These are phyloP conservation scores for Tetranychus urticae DNA, from an alignment of 1,140 invertebrate genomes.

Conservation along the genomic window DNA sequence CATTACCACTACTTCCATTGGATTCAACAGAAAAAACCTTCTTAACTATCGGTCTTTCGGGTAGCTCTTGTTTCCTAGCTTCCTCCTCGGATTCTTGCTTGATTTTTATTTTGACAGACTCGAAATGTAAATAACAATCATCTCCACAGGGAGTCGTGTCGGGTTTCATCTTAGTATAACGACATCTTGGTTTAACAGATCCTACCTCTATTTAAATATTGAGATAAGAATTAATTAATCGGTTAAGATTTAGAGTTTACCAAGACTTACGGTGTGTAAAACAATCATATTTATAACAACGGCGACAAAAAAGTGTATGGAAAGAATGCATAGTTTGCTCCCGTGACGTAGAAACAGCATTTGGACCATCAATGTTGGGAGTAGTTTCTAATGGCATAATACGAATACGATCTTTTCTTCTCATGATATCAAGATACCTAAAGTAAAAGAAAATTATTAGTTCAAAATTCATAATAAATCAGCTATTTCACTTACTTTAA, in stretches of 20 bases:
- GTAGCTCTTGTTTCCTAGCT: neutral
- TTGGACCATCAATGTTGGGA: conserved; percentile 80
- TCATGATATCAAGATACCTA: conserved; percentile 65
- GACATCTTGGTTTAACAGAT: conserved; percentile 68
- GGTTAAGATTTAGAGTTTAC: neutral
- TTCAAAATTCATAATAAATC: neutral
- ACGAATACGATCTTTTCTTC: conserved; percentile 52
- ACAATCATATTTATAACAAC: conserved; percentile 96
- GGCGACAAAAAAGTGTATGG: conserved; percentile 76
- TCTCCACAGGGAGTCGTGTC: conserved; percentile 61
- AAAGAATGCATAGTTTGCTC: conserved; percentile 94
- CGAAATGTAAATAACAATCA: conserved; percentile 69
- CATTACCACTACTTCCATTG: conserved; percentile 42
- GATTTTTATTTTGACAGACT: conserved; percentile 17
- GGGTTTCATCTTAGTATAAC: conserved; percentile 62
- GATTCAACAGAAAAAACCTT: conserved; percentile 31
- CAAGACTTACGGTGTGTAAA: conserved; percentile 63
- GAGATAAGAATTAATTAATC: neutral
- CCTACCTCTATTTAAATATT: conserved; percentile 22
- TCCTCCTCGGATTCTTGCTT: neutral
- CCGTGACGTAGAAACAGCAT: conserved; percentile 63
- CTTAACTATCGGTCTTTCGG: neutral
- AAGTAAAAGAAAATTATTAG: conserved; percentile 11
- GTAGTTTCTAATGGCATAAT: conserved; percentile 63
- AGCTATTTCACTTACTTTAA: conserved; percentile 45